Base-by-base conservation (phyloP, 37 sponge, comb jelly and placozoan genomes). In the Ianthella basta region DNA sequence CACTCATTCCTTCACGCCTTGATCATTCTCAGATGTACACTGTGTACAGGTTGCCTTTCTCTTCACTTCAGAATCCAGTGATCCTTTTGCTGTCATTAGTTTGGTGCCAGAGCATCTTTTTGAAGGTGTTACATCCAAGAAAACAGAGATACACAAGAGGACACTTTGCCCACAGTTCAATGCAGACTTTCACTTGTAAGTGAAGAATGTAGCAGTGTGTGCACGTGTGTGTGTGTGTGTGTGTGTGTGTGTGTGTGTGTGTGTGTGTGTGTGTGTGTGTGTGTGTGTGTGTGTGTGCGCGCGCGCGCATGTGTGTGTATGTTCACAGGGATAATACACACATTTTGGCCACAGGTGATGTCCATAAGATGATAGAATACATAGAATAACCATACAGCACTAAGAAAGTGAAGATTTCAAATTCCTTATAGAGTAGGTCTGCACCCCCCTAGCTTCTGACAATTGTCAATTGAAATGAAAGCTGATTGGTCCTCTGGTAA, bases 231-330 rank as follows among this genome's bases (percentile, higher is more conserved):
- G 50, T 44, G 50, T 44, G 50, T 44, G 50, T 44, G 50, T 44
- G 50, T 44, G 50, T 69, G 70, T 69, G 70, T 69, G 34, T 30
- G 34, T 16, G 34, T 69, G 70, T 69, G 70, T 69, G 33, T 30
- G 33, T 70, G 72, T 70, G 21, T 33, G 29, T 69, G 34, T 69
- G 70, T 69, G 70, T 30, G 34, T 69, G 34, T 69, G 70, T 69
- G 70, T n/a, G 70, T 34, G 27, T 69, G 70, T n/a, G 27, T 69
- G 34, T 35, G 34, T 69, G 25, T 56, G 23, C 27, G 8, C 27
- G 66, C 23, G 66, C 23, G 12, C 27, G 14, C 27, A 19, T 27
- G 34, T 35, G 34, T 30, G 34, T 69, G 70, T 69, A 33, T 69
- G 70, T n/a, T n/a, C n/a, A n/a, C n/a, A n/a, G n/a, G n/a, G n/a